Evolutionary conservation across 2,888 invertebrate genomes (phyloP).

Genomic region (Subacronicta megacephala): DNA sequence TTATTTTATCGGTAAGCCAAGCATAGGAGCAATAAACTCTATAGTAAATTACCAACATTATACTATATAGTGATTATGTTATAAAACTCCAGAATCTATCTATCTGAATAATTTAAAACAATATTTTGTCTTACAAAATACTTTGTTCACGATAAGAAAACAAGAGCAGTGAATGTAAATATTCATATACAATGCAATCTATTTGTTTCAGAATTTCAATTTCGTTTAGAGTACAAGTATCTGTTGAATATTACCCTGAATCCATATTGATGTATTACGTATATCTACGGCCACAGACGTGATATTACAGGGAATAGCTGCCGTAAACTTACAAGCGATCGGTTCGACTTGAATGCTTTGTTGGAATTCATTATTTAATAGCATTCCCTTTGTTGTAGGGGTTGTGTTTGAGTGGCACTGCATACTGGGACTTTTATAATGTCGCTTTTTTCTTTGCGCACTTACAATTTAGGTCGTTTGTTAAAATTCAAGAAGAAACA

Average conservation of each 20-base stretch:
- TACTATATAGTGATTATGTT: too few species aligned
- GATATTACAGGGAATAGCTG: slow-evolving; percentile 30
- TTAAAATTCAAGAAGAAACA: too few species aligned
- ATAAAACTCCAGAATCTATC: too few species aligned
- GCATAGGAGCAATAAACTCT: too few species aligned
- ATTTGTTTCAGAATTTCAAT: slow-evolving; percentile 17
- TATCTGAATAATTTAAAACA: neutral
- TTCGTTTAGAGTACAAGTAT: slow-evolving; percentile 5
- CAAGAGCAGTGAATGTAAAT: neutral
- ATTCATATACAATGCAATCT: slow-evolving; percentile 5
- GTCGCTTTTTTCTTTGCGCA: slow-evolving; percentile 15
- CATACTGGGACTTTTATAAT: slow-evolving; percentile 17
- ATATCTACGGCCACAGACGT: slow-evolving; percentile 11
- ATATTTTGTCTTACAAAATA: slow-evolving; percentile 1
- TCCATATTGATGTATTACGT: slow-evolving; percentile 24
- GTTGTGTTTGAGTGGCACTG: slow-evolving; percentile 11
- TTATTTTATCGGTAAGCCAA: too few species aligned
- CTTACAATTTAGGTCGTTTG: too few species aligned
- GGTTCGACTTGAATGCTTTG: slow-evolving; percentile 32
- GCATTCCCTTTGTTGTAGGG: slow-evolving; percentile 25
- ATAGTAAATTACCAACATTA: too few species aligned
- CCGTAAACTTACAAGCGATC: slow-evolving; percentile 38
- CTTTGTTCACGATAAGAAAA: neutral
- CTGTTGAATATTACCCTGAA: slow-evolving; percentile 6
- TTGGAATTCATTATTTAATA: slow-evolving; percentile 52